Evolutionary conservation across 1,140 invertebrate genomes (phyloP).

Genomic region (Drosophila tani): DNA sequence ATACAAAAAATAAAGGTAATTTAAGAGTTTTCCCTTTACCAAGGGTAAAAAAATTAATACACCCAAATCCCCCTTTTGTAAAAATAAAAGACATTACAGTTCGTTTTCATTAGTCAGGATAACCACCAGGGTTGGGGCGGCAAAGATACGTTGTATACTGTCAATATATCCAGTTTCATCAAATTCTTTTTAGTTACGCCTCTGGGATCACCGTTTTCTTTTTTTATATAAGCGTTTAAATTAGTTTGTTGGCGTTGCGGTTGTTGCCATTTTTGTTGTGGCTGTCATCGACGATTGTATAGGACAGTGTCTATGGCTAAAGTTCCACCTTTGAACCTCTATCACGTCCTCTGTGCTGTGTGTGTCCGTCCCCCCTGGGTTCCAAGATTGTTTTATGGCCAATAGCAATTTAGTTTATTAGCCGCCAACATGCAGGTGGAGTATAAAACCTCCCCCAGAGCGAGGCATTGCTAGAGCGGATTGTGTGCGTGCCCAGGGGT

Average conservation of each 20-base stretch:
- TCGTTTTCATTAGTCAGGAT: slow-evolving; percentile 5
- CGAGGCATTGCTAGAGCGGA: background rate
- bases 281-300: slow-evolving; percentile 16
- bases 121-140: background rate
- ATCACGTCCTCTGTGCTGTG: slow-evolving; percentile 12
- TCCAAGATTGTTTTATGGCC: slow-evolving; percentile 70
- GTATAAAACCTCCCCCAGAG: slow-evolving; percentile 16
- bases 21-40: too few species aligned
- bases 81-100: background rate
- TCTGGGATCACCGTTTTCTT: background rate
- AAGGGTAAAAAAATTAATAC: too few species aligned
- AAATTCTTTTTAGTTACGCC: slow-evolving; percentile 8
- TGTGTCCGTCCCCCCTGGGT: slow-evolving; percentile 40
- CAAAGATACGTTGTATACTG: background rate
- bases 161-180: background rate
- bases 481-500: slow-evolving; percentile 21
- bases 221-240: slow-evolving; percentile 61
- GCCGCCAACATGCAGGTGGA: slow-evolving; percentile 65
- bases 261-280: slow-evolving; percentile 15
- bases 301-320: background rate
- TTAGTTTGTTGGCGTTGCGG: slow-evolving; percentile 45
- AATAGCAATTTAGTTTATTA: slow-evolving; percentile 66
- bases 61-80: too few species aligned
- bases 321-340: background rate
- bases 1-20: too few species aligned